Base-by-base conservation (phyloP, 2,888 invertebrate species). In the Drosophila neotestacea region DNA sequence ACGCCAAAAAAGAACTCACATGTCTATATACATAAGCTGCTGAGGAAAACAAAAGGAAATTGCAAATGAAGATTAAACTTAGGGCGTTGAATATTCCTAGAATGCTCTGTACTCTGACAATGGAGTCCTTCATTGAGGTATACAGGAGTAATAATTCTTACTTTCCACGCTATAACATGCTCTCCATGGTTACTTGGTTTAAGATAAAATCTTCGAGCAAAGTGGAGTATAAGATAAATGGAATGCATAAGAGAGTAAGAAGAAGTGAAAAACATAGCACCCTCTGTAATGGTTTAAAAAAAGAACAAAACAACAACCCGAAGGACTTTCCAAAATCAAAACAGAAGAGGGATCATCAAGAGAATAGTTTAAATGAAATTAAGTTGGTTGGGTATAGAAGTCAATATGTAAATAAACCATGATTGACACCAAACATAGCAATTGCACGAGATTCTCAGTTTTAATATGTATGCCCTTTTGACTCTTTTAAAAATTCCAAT, bases 191-290 rank as follows among this genome's bases (percentile, higher is more conserved):
- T 46, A 52, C 30, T 46, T 30, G 22, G 30, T 39, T 30, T 55
- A 22, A 55, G 46, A 54, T 39, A 32, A 32, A 39, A 55, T 62
- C 55, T 38, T 38, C 13, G 9, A 39, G 27, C n/a, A 32, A 62
- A 62, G 36, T 11, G 30, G 2, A 61, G 13, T 46, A 11, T 30
- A 6, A 38, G 6, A 38, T 9, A 50, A 42, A 44, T n/a, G 34
- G n/a, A 46, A 10, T 16, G 6, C 38, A 58, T 7, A 46, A 22
- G 6, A 0, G 28, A 30, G 39, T 39, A 30, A 27, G 16, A 48
- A 34, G 22, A 32, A 30, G 36, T 42, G 5, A 7, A 30, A 32
- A 32, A 22, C 22, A 22, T 22, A 22, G 2, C 22, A 22, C 3
- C 22, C 22, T 22, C 22, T 22, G 22, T 22, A 22, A 22, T 22